Evolutionary conservation across 2,888 invertebrate species (phyloP), one percentile per base, ranked within the genome.

Genomic region (Oscheius onirici): DNA sequence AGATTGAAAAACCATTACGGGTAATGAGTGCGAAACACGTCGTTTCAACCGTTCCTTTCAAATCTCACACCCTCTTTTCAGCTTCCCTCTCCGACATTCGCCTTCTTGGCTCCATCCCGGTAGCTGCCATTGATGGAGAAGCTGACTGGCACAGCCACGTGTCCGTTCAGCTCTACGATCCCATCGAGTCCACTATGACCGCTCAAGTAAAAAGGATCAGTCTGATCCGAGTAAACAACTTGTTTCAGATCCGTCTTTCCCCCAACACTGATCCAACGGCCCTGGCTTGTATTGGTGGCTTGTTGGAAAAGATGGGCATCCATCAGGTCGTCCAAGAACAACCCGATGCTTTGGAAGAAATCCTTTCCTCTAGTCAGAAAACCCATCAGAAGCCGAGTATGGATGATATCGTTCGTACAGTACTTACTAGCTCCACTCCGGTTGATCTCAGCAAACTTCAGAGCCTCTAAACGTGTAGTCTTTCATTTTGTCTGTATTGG

Each of bases 261-360:
- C 24, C 63, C 20, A 49, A 63, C 5, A 63, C 63, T 28, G 63
- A 63, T 17, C 63, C 63, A 15, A 63, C 63, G 24, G 63, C 63
- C 49, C 20, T 63, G 8, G 15, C 28, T 17, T 24, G 49, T 17
- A 49, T 63, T n/a, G 49, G 28, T 1, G 15, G 10, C 11, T 34
- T 63, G 10, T 26, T 63, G 2, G 63, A 63, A n/a, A 49, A 46
- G 20, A 34, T 49, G 15, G 63, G 63, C 3, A 46, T 63, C 46
- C 46, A 49, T 11, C 20, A 49, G 10, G 49, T 63, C 6, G 20
- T 63, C n/a, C 26, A 63, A 28, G 63, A 49, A n/a, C 49, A 63
- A 28, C 63, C 63, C 24, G 63, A 63, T 28, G 63, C 63, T 26
- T 26, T 46, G 17, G 63, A 63, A 63, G 49, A 49, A 49, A 63